A percentile compares a stretch with the other conserved stretches of the same genome.
Conservation (phyloP, 2,888 invertebrate species). For the Synergus laeviventris region DNA sequence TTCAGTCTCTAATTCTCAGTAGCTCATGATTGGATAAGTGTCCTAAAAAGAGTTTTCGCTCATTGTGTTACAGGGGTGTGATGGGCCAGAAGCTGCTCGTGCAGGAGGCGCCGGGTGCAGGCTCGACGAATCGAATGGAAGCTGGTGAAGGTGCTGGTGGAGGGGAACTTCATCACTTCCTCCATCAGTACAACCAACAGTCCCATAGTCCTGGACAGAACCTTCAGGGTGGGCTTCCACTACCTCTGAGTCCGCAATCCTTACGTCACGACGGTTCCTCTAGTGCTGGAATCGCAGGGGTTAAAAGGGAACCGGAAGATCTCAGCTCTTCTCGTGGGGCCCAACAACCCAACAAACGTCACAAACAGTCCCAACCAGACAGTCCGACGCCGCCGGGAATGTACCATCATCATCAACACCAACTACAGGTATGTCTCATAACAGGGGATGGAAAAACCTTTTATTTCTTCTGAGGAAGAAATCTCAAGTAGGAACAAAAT, state of each 20-base stretch:
- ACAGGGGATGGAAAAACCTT: neutral
- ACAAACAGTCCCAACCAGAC: slow-evolving; percentile 71
- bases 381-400: slow-evolving; percentile 74
- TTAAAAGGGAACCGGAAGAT: slow-evolving; percentile 90
- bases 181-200: slow-evolving; percentile 74
- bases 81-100: slow-evolving; percentile 75
- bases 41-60: slow-evolving; percentile 5
- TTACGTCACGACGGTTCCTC: slow-evolving; percentile 70
- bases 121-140: slow-evolving; percentile 71
- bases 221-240: slow-evolving; percentile 75
- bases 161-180: slow-evolving; percentile 74
- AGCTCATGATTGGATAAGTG: slow-evolving; percentile 26
- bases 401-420: slow-evolving; percentile 75
- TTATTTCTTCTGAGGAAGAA: neutral
- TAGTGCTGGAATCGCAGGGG: slow-evolving; percentile 72
- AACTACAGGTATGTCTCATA: slow-evolving; percentile 67
- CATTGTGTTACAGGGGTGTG: slow-evolving; percentile 70
- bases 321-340: slow-evolving; percentile 78
- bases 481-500: too few relatives aligned
- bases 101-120: slow-evolving; percentile 71
- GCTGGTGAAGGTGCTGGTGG: slow-evolving; percentile 77
- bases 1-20: neutral
- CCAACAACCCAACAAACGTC: slow-evolving; percentile 63
- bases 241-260: slow-evolving; percentile 73
- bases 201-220: slow-evolving; percentile 76